phyloP scores from a whole-genome alignment of 2,888 invertebrate genomes.

The Dasypolia templi region DNA sequence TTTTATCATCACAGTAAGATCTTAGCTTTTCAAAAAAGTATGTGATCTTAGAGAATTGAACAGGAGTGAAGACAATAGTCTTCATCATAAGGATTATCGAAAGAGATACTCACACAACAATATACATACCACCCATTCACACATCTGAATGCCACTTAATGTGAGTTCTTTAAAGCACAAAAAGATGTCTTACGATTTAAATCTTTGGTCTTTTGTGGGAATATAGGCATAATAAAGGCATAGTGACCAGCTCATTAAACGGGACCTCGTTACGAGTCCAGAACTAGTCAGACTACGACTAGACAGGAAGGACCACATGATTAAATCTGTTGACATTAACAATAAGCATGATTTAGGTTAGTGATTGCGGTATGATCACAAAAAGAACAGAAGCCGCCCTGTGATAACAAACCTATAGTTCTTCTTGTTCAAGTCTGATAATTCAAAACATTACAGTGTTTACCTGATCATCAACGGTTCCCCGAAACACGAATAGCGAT shows the following conservation, averaged over 20 bases:
- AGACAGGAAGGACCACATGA: neutral
- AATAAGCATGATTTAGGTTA: neutral
- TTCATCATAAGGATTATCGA: neutral
- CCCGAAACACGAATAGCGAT: conserved; percentile 93
- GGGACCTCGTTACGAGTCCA: neutral
- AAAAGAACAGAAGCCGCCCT: neutral
- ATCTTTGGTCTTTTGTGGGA: too few relatives aligned
- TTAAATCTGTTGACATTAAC: neutral
- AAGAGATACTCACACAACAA: too few relatives aligned
- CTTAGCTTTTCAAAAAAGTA: too few relatives aligned
- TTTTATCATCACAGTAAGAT: too few relatives aligned
- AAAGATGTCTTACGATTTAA: too few relatives aligned
- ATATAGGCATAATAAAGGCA: too few relatives aligned
- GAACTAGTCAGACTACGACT: neutral
- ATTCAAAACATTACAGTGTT: neutral
- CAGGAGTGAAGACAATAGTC: too few relatives aligned
- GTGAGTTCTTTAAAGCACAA: too few relatives aligned
- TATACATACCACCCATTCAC: too few relatives aligned
- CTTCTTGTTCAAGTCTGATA: neutral
- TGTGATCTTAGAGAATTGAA: neutral
- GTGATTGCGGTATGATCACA: neutral
- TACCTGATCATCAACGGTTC: conserved; percentile 93
- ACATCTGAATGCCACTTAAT: too few relatives aligned
- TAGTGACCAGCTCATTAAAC: neutral
- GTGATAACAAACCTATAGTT: neutral